Evolutionary conservation across 2,888 invertebrate genomes (phyloP).

Genomic region (Venusia cambrica): DNA sequence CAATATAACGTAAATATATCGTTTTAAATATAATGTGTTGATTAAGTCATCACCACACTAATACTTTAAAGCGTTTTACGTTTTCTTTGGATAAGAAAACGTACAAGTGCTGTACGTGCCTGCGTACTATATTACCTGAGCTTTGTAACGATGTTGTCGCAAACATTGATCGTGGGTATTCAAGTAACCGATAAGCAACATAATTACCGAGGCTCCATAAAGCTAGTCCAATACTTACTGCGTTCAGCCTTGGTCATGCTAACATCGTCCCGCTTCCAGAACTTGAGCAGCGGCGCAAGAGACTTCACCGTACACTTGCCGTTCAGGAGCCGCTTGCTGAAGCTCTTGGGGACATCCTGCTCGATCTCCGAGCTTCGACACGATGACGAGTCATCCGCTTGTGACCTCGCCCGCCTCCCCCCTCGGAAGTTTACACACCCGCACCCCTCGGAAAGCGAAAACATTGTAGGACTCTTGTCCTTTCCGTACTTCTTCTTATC

Average conservation of each 20-base stretch:
- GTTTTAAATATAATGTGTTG: too few species aligned
- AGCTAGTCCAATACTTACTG: slow-evolving; percentile 86
- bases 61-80: too few species aligned
- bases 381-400: slow-evolving; percentile 71
- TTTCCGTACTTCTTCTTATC: slow-evolving; percentile 68
- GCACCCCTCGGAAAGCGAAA: slow-evolving; percentile 72
- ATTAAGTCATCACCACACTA: too few species aligned
- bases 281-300: slow-evolving; percentile 83
- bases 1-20: too few species aligned
- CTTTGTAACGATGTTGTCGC: too few species aligned
- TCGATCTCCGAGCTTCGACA: slow-evolving; percentile 76
- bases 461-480: slow-evolving; percentile 74
- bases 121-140: too few species aligned
- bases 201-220: too few species aligned
- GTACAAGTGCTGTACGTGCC: too few species aligned
- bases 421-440: slow-evolving; percentile 72
- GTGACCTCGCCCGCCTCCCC: slow-evolving; percentile 57
- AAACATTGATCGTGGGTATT: too few species aligned
- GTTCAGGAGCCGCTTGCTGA: slow-evolving; percentile 58
- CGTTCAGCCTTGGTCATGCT: slow-evolving; percentile 89
- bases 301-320: slow-evolving; percentile 76
- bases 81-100: too few species aligned
- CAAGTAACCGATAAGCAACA: too few species aligned
- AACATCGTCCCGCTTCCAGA: slow-evolving; percentile 85
- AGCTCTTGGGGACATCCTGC: slow-evolving; percentile 67